Percentiles rank a stretch among this genome's conserved stretches.
Evolutionary conservation across 2,113 vertebrate genomes (phyloP).

Genomic region (Aegithalos caudatus): DNA sequence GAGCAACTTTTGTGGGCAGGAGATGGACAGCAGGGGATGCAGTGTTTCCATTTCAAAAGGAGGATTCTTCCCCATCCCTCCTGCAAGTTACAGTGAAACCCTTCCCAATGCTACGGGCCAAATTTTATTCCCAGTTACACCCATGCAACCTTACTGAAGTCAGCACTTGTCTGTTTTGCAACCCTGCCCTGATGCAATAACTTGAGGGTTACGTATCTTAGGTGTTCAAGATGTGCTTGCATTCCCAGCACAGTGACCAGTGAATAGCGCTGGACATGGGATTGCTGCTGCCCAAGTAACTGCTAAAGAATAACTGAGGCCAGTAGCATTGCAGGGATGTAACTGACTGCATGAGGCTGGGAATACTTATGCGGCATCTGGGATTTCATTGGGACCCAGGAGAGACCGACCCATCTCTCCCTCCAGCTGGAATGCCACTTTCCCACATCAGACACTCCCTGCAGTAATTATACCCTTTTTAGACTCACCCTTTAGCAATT

Average conservation of each 20-base stretch:
- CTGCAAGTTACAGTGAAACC: not conserved
- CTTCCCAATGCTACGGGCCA: not conserved
- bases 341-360: not conserved
- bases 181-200: constrained; percentile 48
- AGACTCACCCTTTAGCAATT: constrained; percentile 50
- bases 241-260: not conserved
- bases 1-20: not conserved
- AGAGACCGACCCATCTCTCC: not conserved
- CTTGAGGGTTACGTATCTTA: not conserved
- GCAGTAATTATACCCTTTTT: constrained; percentile 46
- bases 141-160: constrained; percentile 50
- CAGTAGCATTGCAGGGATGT: not conserved
- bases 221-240: not conserved
- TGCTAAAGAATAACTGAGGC: constrained; percentile 15
- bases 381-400: not conserved
- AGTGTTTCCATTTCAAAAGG: not conserved
- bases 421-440: constrained; percentile 17
- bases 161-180: constrained; percentile 57
- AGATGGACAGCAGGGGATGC: not conserved
- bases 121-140: constrained; percentile 46
- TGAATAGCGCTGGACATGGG: fast-evolving
- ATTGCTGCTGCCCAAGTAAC: not conserved
- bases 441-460: constrained; percentile 62
- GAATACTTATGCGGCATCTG: not conserved
- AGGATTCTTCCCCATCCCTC: not conserved